These are phyloP conservation scores for Homarus americanus DNA, from an alignment of 1,140 invertebrate species.

Conservation along the genomic window DNA sequence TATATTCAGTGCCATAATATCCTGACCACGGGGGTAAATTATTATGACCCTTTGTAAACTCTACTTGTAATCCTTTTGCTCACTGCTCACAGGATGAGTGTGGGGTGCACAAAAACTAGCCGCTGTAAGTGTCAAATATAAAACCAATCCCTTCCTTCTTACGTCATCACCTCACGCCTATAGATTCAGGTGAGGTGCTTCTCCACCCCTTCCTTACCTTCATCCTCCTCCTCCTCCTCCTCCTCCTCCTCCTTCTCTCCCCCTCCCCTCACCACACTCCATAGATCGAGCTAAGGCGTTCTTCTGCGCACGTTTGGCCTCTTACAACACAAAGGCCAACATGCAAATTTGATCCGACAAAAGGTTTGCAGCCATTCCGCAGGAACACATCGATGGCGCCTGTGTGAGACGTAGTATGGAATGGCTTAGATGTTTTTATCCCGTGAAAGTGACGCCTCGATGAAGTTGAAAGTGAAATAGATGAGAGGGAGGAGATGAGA, in stretches of 20 bases:
- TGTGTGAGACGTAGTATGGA: background rate
- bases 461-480: slow-evolving; percentile 15
- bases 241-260: background rate
- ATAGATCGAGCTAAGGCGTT: background rate
- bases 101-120: too few relatives aligned
- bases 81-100: too few relatives aligned
- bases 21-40: too few relatives aligned
- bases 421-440: slow-evolving; percentile 6
- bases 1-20: too few relatives aligned
- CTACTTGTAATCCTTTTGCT: too few relatives aligned
- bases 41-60: too few relatives aligned
- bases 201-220: background rate
- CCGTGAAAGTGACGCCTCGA: background rate
- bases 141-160: background rate
- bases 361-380: slow-evolving; percentile 6
- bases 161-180: background rate
- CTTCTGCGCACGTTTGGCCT: slow-evolving; percentile 12
- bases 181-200: too few relatives aligned
- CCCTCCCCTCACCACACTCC: background rate
- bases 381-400: slow-evolving; percentile 5
- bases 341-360: slow-evolving; percentile 34
- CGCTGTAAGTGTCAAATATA: too few relatives aligned
- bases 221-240: background rate
- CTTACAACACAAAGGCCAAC: slow-evolving; percentile 21
- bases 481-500: too few relatives aligned